Evolutionary conservation across 2,888 invertebrate species (phyloP).

Genomic region (Syritta pipiens): DNA sequence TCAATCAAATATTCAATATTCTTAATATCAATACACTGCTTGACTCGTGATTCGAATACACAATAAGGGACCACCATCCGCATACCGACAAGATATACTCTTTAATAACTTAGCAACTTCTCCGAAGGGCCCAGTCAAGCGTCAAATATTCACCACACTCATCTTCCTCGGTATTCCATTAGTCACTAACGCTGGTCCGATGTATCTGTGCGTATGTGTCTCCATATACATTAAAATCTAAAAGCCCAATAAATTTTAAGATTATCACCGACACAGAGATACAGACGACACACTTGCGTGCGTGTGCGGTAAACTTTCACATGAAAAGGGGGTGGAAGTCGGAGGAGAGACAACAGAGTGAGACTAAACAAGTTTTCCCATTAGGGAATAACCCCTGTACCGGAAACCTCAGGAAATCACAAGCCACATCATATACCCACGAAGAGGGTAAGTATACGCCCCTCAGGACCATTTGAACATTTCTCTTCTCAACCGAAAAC

Average conservation of each 20-base stretch:
- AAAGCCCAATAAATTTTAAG: constrained; percentile 58
- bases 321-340: not conserved
- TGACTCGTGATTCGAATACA: constrained; percentile 26
- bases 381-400: constrained; percentile 49
- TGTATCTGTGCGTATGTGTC: constrained; percentile 3
- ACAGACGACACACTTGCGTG: not conserved
- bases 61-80: constrained; percentile 19
- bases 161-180: not conserved
- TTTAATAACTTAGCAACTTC: constrained; percentile 29
- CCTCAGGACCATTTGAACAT: constrained; percentile 26
- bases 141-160: constrained; percentile 19
- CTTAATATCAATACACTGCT: constrained; percentile 30
- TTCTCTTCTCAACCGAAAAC: constrained; percentile 39
- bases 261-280: constrained; percentile 49
- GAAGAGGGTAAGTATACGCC: constrained; percentile 34
- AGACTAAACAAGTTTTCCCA: constrained; percentile 63
- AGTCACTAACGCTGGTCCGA: not conserved
- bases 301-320: constrained; percentile 52
- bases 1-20: constrained; percentile 23
- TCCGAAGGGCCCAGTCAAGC: not conserved
- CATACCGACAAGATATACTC: constrained; percentile 19
- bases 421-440: constrained; percentile 11
- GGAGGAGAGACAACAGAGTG: constrained; percentile 1
- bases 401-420: constrained; percentile 27
- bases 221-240: constrained; percentile 58